Evolutionary conservation across 2,888 invertebrate genomes (phyloP), one percentile per base, ranked within the genome.

Genomic region (Gibbula magus): DNA sequence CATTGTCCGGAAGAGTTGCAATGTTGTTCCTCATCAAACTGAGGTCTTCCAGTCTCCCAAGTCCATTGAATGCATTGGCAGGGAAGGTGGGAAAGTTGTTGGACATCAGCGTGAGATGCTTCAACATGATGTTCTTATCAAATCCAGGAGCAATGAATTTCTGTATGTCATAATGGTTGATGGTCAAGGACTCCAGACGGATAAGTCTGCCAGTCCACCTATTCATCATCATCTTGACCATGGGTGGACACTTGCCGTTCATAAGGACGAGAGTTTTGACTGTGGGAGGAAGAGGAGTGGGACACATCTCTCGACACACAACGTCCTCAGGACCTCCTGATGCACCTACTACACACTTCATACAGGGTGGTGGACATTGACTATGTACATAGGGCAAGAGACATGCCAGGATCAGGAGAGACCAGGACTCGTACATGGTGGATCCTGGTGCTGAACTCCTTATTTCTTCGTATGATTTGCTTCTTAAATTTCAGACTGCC

Each of bases 1-100:
- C 78, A 73, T 78, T 78, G 54, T 82, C 80, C 29, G 67, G 74
- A 10, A 87, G 39, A 16, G 67, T 25, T 52, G 35, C 32, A 3
- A 88, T 77, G 0, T 75, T 45, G 78, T 87, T 87, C 22, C 79
- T 54, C 66, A 84, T 82, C 8, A 89, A 75, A 45, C 82, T 84
- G 7, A 89, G 77, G 7, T 81, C 79, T 18, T 76, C 70, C 13
- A 89, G 73, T 22, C 78, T 82, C 25, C 39, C 22, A 4, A 88
- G 84, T n/a, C 88, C 89, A 8, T 77, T 53, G 74, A 86, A 87
- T 76, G 81, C 83, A 16, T 75, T 66, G 29, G 61, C 52, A 0
- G n/a, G 16, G 16, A 88, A 66, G 7, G 20, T 53, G 3, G 13
- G 7, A 10, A 88, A 79, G 10, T 61, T 29, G 52, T 86, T 88